Evolutionary conservation across 2,113 vertebrate genomes (phyloP), one percentile per base, ranked within the genome.

Genomic region (Harpagus bidentatus): DNA sequence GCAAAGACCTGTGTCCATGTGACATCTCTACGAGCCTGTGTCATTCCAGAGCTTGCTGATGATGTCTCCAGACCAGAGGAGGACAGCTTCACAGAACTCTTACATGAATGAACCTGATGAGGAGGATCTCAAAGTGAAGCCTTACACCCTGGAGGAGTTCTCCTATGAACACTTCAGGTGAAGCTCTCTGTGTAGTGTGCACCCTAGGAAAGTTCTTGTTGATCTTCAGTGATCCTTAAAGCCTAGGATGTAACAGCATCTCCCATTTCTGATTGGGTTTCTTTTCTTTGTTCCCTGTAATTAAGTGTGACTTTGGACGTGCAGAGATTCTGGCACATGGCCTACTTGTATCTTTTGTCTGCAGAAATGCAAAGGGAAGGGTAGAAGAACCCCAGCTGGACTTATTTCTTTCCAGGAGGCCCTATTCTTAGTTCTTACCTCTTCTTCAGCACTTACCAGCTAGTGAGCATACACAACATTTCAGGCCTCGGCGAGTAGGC

Each of bases 161-260:
- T 99, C 99, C 86, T 95, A 99, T 0, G 97, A 99, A 84, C 98
- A 99, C 86, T 99, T 99, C 98, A 99, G 99, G 99, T 99, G 88
- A 90, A 94, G 50, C 19, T 91, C 55, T 73, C 53, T 58, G 53
- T 73, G 36, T 43, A 88, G 42, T 16, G 12, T 31, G 52, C 0
- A 0, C 45, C 15, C 34, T 61, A 62, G 45, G 42, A 82, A 91
- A 78, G 45, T 55, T 93, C 58, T 90, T 42, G 25, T 12, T 94
- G 34, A 67, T 69, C 23, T 58, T 50, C 43, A 69, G 56, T 71
- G 73, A 72, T 67, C 26, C 70, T 90, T 87, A 87, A 95, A 79
- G 43, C 36, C 47, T 38, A 43, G 40, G 36, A 77, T 34, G 12
- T 52, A 94, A 78, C 8, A 4, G 31, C 56, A 85, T 66, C 70